Evolutionary conservation across 2,797 vertebrate species (phyloP), one percentile per base, ranked within the genome.

Genomic region (Danio jaintianensis): DNA sequence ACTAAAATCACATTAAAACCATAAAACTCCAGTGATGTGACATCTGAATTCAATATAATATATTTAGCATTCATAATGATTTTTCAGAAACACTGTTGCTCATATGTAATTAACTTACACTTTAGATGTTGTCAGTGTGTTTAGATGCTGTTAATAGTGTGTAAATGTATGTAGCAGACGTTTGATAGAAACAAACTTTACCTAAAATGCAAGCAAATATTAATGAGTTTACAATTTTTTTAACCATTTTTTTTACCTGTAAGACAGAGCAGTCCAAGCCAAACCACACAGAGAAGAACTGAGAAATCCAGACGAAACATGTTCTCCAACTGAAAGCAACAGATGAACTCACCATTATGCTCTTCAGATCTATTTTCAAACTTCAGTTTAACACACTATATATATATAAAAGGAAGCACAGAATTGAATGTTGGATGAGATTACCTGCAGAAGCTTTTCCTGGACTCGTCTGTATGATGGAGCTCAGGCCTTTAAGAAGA

Each of bases 251-350:
- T 29, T 29, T 82, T 78, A 88, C 88, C 85, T 59, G 79, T 75
- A 13, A 84, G 29, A 64, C 79, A 85, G 47, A 85, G 40, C 22
- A 80, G 68, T 52, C 79, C 84, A 7, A 85, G 52, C n/a, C 82
- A 68, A 20, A 86, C 10, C 16, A 58, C 56, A 38, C 80, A 81
- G 12, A 88, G 43, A 12, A 86, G 53, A 50, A 87, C 42, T 2
- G 63, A 72, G 42, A 75, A 61, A 47, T 45, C 36, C 9, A 81
- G 53, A 43, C 83, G 80, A 85, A 61, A 56, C 84, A 84, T 85
- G 55, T 68, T 88, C 84, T 47, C n/a, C 69, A 50, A 2, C 56
- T 83, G 68, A 55, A 36, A 80, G 56, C 42, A 18, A 16, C 11
- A 71, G 9, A 48, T 5, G 18, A 64, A n/a, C 42, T 45, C 9